phyloP scores from a whole-genome alignment of 2,113 vertebrate species.

The Corydoras sp. region DNA sequence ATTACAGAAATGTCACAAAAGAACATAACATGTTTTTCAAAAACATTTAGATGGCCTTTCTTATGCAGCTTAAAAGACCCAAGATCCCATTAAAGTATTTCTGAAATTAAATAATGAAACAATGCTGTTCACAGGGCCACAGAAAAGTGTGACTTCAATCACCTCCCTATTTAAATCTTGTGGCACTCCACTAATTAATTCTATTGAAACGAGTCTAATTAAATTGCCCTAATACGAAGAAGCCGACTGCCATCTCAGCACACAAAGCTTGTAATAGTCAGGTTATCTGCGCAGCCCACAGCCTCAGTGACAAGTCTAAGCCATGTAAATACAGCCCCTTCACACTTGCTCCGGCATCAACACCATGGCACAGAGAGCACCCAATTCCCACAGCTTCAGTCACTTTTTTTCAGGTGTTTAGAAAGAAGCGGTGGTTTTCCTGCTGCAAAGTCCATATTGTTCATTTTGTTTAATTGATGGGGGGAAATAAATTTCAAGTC shows the following conservation, averaged over 20 bases:
- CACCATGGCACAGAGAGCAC: slow-evolving; percentile 18
- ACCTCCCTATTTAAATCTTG: slow-evolving; percentile 54
- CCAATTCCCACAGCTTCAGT: slow-evolving; percentile 37
- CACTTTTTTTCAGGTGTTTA: slow-evolving; percentile 31
- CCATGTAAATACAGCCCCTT: slow-evolving; percentile 47
- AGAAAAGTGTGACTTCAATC: slow-evolving; percentile 53
- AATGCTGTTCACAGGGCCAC: slow-evolving; percentile 50
- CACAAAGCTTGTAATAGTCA: slow-evolving; percentile 50
- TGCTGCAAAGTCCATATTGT: slow-evolving; percentile 41
- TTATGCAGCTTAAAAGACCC: slow-evolving; percentile 33
- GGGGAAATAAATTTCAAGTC: slow-evolving; percentile 46
- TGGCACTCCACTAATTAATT: slow-evolving; percentile 60
- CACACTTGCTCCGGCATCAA: slow-evolving; percentile 34
- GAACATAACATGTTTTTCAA: slow-evolving; percentile 43
- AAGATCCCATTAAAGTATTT: slow-evolving; percentile 53
- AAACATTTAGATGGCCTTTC: slow-evolving; percentile 24
- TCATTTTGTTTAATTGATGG: slow-evolving; percentile 44
- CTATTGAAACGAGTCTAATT: slow-evolving; percentile 63
- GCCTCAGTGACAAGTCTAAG: slow-evolving; percentile 47
- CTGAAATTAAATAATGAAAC: slow-evolving; percentile 57
- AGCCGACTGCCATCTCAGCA: slow-evolving; percentile 48
- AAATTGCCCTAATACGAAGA: slow-evolving; percentile 61
- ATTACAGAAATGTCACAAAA: slow-evolving; percentile 39
- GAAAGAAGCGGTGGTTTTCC: slow-evolving; percentile 35
- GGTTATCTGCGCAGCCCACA: slow-evolving; percentile 51